These are phyloP conservation scores for Agrotis puta DNA, from an alignment of 2,888 invertebrate genomes.

Conservation along the genomic window DNA sequence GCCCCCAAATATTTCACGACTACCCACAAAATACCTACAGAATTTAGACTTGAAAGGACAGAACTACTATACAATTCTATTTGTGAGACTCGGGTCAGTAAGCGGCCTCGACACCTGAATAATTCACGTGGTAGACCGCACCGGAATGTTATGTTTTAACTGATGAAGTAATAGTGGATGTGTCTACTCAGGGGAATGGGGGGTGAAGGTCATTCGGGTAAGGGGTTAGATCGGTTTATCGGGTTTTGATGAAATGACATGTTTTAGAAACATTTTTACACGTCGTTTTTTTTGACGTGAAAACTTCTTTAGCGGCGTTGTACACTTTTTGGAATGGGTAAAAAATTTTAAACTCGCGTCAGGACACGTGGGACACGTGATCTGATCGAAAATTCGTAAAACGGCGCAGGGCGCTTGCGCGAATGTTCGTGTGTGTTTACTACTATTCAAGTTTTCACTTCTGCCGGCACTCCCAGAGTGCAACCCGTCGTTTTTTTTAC, in stretches of 20 bases:
- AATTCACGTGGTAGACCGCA: slow-evolving; percentile 63
- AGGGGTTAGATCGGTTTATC: not conserved
- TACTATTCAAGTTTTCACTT: too few species aligned
- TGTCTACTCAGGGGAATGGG: slow-evolving; percentile 8
- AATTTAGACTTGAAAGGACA: slow-evolving; percentile 71
- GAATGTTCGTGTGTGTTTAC: too few species aligned
- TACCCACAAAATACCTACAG: slow-evolving; percentile 39
- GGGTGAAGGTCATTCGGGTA: not conserved
- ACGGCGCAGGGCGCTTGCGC: too few species aligned
- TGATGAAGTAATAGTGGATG: slow-evolving; percentile 37
- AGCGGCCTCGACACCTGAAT: slow-evolving; percentile 67
- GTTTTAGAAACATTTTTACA: too few species aligned
- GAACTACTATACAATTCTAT: slow-evolving; percentile 80
- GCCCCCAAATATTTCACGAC: slow-evolving; percentile 19
- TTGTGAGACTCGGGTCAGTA: slow-evolving; percentile 72
- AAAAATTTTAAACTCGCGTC: too few species aligned
- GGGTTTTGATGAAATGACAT: not conserved
- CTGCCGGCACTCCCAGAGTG: too few species aligned
- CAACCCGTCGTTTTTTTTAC: too few species aligned
- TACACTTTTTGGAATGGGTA: too few species aligned
- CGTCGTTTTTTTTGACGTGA: too few species aligned
- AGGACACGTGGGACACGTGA: too few species aligned
- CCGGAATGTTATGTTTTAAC: slow-evolving; percentile 52
- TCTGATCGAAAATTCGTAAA: too few species aligned
- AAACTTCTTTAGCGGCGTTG: too few species aligned